These are phyloP conservation scores for Parelbella ahira DNA, from an alignment of 2,888 invertebrate species.

Conservation along the genomic window DNA sequence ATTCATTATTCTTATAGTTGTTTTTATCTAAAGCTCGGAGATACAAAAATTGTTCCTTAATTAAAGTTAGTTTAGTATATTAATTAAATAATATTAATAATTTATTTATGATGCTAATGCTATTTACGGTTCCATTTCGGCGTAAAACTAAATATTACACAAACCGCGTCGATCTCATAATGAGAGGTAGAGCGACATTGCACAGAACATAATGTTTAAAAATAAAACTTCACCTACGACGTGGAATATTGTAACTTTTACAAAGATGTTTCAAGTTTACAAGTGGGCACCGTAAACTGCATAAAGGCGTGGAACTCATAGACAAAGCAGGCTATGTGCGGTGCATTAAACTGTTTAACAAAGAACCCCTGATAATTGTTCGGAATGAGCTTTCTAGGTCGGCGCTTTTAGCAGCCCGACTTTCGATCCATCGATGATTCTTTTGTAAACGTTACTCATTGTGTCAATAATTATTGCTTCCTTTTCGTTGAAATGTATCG, in stretches of 20 bases:
- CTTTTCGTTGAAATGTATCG: slow-evolving; percentile 4
- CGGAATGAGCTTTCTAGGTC: slow-evolving; percentile 54
- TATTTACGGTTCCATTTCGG: too few relatives aligned
- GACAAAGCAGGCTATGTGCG: slow-evolving; percentile 46
- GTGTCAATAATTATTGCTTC: slow-evolving; percentile 17
- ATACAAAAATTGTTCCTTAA: too few relatives aligned
- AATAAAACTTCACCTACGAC: slow-evolving; percentile 6
- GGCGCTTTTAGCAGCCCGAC: slow-evolving; percentile 34
- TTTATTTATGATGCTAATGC: too few relatives aligned
- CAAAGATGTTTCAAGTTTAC: slow-evolving; percentile 25
- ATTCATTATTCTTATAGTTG: too few relatives aligned
- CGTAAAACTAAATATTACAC: too few relatives aligned
- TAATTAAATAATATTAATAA: too few relatives aligned
- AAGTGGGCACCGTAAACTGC: slow-evolving; percentile 32
- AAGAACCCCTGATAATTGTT: slow-evolving; percentile 59
- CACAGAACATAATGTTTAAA: slow-evolving; percentile 14
- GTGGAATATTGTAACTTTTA: slow-evolving; percentile 20
- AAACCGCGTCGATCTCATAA: background rate
- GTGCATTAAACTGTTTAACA: slow-evolving; percentile 43
- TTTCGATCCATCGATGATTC: slow-evolving; percentile 18
- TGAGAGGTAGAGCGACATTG: slow-evolving; percentile 2
- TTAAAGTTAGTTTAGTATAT: too few relatives aligned
- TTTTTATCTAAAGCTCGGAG: too few relatives aligned
- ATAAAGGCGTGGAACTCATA: slow-evolving; percentile 30
- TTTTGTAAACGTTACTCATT: slow-evolving; percentile 23